Conservation (phyloP, 2,888 invertebrate species). For the Rambutsinella grinnellia region DNA sequence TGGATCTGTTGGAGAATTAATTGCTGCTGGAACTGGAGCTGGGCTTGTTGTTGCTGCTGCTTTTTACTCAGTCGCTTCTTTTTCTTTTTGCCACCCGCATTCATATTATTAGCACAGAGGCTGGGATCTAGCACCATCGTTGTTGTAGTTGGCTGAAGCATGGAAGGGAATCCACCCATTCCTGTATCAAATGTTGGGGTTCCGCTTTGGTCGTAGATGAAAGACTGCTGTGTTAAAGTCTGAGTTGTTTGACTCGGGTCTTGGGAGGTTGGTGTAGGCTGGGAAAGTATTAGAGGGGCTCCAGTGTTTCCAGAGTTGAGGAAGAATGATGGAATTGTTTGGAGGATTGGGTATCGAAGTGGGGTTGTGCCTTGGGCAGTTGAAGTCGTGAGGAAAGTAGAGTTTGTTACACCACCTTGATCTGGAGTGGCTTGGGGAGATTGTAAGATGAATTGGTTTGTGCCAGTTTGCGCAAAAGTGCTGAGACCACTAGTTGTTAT, state of each 20-base stretch:
- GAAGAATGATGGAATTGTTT: constrained; percentile 65
- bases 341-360: constrained; percentile 63
- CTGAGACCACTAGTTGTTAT: constrained; percentile 30
- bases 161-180: constrained; percentile 51
- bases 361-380: constrained; percentile 15
- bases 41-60: constrained; percentile 68
- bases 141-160: constrained; percentile 54
- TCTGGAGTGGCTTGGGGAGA: constrained; percentile 32
- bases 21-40: constrained; percentile 67
- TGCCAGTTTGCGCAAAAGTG: constrained; percentile 16
- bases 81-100: constrained; percentile 59
- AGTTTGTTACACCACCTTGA: constrained; percentile 40
- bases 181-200: constrained; percentile 53
- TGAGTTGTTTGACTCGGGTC: constrained; percentile 32
- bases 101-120: constrained; percentile 56
- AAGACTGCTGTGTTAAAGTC: constrained; percentile 57
- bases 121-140: constrained; percentile 65
- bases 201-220: constrained; percentile 61
- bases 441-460: constrained; percentile 51
- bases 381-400: constrained; percentile 50
- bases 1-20: constrained; percentile 65
- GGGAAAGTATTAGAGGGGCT: constrained; percentile 61
- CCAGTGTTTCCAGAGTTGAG: constrained; percentile 60
- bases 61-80: constrained; percentile 65
- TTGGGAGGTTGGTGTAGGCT: constrained; percentile 50